These are phyloP conservation scores for Pipistrellus pipistrellus DNA, from an alignment of 2,797 vertebrate genomes.

Conservation along the genomic window DNA sequence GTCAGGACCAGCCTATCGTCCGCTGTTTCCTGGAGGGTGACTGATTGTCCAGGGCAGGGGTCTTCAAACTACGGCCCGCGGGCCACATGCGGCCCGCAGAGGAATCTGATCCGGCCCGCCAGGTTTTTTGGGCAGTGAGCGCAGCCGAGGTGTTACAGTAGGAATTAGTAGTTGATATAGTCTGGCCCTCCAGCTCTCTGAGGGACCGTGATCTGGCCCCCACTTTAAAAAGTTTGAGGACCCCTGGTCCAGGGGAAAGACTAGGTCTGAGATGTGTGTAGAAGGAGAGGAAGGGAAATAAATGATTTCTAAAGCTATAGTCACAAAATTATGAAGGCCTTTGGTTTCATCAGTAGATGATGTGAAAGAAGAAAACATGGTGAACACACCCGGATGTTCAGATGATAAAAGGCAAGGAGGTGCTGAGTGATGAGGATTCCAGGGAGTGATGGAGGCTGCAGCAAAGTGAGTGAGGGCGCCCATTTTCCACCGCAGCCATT, in stretches of 20 bases:
- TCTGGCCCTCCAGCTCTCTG: too few species aligned
- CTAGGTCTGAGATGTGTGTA: not conserved
- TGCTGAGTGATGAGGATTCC: not conserved
- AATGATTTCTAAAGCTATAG: not conserved
- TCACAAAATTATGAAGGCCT: not conserved
- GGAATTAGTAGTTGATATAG: too few species aligned
- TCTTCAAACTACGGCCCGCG: too few species aligned
- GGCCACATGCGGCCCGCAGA: too few species aligned
- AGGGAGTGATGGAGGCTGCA: not conserved
- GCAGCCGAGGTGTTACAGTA: too few species aligned
- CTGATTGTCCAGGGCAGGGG: not conserved
- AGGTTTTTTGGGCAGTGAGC: too few species aligned
- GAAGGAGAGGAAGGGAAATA: not conserved
- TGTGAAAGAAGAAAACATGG: not conserved
- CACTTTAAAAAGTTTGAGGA: too few species aligned
- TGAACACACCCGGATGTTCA: not conserved
- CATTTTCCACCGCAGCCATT: rapidly evolving
- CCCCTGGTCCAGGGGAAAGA: too few species aligned
- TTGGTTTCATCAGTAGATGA: not conserved
- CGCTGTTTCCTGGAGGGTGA: not conserved
- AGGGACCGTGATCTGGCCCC: too few species aligned
- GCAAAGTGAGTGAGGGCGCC: rapidly evolving
- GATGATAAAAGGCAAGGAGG: not conserved
- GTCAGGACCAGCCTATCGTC: not conserved
- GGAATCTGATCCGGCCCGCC: too few species aligned